Conservation (phyloP, 1,140 invertebrate species). For the Neelides sp. region DNA sequence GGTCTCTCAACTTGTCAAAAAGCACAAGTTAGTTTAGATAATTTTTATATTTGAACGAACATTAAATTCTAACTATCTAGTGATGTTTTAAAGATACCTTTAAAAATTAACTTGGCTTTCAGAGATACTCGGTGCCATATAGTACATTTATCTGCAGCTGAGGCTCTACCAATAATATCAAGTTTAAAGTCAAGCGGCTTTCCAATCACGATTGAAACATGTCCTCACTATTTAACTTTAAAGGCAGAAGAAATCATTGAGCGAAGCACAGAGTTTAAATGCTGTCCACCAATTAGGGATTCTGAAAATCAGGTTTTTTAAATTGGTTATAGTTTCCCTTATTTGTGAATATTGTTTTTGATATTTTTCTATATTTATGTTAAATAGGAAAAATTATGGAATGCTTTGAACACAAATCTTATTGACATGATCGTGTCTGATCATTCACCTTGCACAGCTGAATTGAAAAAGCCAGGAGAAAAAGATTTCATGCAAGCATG, state of each 20-base stretch:
- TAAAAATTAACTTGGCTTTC: not conserved
- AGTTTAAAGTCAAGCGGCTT: conserved; percentile 38
- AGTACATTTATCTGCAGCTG: conserved; percentile 54
- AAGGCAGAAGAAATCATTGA: conserved; percentile 48
- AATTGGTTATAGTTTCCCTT: conserved; percentile 7
- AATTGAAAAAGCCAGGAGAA: conserved; percentile 44
- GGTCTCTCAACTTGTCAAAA: conserved; percentile 40
- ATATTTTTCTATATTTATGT: conserved; percentile 4
- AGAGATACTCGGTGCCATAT: conserved; percentile 46
- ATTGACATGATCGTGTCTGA: conserved; percentile 57
- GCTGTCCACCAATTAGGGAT: conserved; percentile 54
- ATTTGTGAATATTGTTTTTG: not conserved
- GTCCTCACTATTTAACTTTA: conserved; percentile 56
- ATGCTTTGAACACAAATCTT: conserved; percentile 42
- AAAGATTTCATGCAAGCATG: conserved; percentile 54
- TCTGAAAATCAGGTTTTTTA: conserved; percentile 43
- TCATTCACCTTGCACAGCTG: conserved; percentile 56
- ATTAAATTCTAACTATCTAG: not conserved
- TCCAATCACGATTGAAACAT: conserved; percentile 53
- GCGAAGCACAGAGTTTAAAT: conserved; percentile 53
- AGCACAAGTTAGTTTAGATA: conserved; percentile 41
- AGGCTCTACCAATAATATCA: conserved; percentile 40
- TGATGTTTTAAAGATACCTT: conserved; percentile 3
- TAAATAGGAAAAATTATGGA: conserved; percentile 48
- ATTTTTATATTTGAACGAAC: not conserved